Conservation (phyloP, 2,113 vertebrate genomes). For the Notarius quadriscutis region DNA sequence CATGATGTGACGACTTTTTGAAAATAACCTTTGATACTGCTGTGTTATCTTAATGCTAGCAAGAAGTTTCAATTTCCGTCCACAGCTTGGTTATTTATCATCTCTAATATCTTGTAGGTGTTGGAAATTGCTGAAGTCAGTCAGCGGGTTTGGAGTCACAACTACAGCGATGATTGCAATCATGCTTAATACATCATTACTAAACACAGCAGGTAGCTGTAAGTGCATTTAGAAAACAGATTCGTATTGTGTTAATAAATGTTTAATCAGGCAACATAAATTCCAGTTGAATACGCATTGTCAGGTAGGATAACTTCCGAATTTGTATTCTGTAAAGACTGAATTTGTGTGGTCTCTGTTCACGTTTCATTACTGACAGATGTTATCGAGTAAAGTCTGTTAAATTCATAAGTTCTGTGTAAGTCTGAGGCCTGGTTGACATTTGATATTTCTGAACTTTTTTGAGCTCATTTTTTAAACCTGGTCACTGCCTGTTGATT, state of each 20-base stretch:
- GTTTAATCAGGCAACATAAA: neutral
- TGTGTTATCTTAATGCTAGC: conserved; percentile 40
- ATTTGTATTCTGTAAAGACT: neutral
- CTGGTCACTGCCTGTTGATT: neutral
- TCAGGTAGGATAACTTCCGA: neutral
- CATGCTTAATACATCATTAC: conserved; percentile 32
- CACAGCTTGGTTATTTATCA: conserved; percentile 39
- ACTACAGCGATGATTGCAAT: conserved; percentile 33
- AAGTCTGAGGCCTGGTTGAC: neutral
- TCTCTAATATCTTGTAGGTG: conserved; percentile 34
- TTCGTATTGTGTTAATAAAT: neutral
- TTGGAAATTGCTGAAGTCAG: conserved; percentile 49
- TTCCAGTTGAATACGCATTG: neutral
- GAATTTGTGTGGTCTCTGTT: neutral
- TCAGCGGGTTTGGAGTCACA: conserved; percentile 20
- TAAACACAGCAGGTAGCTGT: conserved; percentile 16
- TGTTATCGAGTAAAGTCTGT: neutral
- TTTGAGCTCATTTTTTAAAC: neutral
- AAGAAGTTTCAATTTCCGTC: conserved; percentile 40
- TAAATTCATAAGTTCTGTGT: neutral
- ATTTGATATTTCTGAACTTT: neutral
- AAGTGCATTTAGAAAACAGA: neutral
- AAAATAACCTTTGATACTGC: conserved; percentile 53
- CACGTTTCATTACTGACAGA: neutral
- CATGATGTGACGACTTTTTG: conserved; percentile 66